These are phyloP conservation scores for Tetranychus piercei DNA, from an alignment of 2,888 invertebrate genomes.

Conservation along the genomic window DNA sequence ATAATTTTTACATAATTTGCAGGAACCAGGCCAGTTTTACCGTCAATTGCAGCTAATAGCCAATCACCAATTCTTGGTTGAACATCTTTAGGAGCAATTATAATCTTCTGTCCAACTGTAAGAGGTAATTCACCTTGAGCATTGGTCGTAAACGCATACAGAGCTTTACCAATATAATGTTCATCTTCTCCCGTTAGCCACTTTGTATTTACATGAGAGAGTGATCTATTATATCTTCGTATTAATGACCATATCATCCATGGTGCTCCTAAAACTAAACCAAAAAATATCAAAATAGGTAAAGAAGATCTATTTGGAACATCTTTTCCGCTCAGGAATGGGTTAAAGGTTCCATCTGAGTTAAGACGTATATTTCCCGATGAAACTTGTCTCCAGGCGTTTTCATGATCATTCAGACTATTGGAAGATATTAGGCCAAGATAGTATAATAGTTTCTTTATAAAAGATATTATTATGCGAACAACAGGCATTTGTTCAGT, in stretches of 20 bases:
- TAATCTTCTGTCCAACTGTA: conserved; percentile 52
- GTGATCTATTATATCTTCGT: conserved; percentile 34
- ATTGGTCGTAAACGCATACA: conserved; percentile 51
- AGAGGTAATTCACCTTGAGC: conserved; percentile 58
- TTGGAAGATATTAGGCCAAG: conserved; percentile 41
- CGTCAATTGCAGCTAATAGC: conserved; percentile 39
- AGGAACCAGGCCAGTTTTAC: conserved; percentile 39
- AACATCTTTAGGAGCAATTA: conserved; percentile 57
- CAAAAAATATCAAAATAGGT: conserved; percentile 76
- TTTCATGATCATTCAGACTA: conserved; percentile 32
- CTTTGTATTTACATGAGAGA: conserved; percentile 20
- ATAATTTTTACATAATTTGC: conserved; percentile 40
- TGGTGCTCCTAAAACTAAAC: conserved; percentile 71
- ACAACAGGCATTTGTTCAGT: conserved; percentile 71
- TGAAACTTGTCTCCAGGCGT: conserved; percentile 20
- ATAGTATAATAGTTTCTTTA: conserved; percentile 50
- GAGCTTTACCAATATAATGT: conserved; percentile 40
- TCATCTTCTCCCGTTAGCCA: conserved; percentile 38
- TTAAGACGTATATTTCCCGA: conserved; percentile 6
- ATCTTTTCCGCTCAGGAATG: background rate
- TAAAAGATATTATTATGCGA: conserved; percentile 57
- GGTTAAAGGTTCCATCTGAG: background rate
- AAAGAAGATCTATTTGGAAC: conserved; percentile 40
- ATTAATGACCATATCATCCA: conserved; percentile 71
- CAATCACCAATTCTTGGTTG: conserved; percentile 46